phyloP scores from a whole-genome alignment of 1,140 invertebrate genomes.

The Aphis craccivora region DNA sequence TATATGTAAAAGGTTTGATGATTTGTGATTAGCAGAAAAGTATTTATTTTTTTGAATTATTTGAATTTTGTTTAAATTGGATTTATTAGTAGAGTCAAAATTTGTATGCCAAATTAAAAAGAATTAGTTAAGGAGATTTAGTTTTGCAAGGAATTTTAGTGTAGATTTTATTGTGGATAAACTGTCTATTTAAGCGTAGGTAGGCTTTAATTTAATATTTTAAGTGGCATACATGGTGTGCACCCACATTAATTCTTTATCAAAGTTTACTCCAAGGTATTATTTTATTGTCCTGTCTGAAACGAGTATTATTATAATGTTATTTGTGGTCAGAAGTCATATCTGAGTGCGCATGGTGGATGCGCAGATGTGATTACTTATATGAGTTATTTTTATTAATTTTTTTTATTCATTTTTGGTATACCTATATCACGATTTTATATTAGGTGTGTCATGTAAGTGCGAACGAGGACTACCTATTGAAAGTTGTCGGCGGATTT shows the following conservation, averaged over 20 bases:
- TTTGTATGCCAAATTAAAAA: not conserved
- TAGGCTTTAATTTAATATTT: not conserved
- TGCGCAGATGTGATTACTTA: too few species aligned
- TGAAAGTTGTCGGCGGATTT: not conserved
- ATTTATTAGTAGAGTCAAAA: not conserved
- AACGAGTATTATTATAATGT: not conserved
- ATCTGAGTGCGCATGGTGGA: not conserved
- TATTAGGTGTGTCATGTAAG: not conserved
- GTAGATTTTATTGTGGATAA: not conserved
- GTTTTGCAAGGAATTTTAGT: not conserved
- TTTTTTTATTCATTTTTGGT: not conserved
- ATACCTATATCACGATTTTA: not conserved
- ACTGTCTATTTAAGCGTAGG: not conserved
- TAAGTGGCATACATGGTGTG: not conserved
- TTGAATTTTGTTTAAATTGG: not conserved
- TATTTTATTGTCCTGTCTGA: not conserved
- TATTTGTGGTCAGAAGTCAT: not conserved
- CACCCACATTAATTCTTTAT: not conserved
- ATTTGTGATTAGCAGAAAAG: not conserved
- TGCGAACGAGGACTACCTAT: not conserved
- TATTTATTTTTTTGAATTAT: not conserved
- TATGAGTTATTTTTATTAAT: not conserved
- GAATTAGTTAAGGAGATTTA: not conserved
- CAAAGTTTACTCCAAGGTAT: not conserved
- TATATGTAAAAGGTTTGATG: not conserved